Evolutionary conservation across 2,888 invertebrate species (phyloP), one percentile per base, ranked within the genome.

Genomic region (Nycteola revayana): DNA sequence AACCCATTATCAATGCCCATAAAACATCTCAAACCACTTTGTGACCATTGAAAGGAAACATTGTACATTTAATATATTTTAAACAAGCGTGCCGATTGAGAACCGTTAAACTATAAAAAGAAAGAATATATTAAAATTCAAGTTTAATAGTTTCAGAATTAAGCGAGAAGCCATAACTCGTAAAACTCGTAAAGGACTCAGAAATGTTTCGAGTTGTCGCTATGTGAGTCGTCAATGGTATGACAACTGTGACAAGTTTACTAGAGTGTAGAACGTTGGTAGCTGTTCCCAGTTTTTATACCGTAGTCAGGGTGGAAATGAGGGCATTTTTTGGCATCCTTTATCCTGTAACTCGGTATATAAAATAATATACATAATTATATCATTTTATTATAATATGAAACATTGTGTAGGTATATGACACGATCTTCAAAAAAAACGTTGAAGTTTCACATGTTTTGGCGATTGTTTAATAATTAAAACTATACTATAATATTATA

Each of bases 131-230:
- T 45, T 41, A 48, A 49, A 49, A 42, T 7, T 35, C 9, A 24
- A 32, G 43, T 51, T 59, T 61, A 48, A 64, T 37, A 39, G 35
- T 46, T 28, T 11, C 18, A 36, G 50, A 63, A 69, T 65, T 60
- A 48, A 55, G 58, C 69, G 66, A 50, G 58, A 65, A 60, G 63
- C 9, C n/a, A 27, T 27, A 32, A 32, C 20, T 21, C 6, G 21
- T 17, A 26, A 10, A 9, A 7, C 21, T 8, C 22, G 9, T 20
- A 21, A 23, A n/a, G 7, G 21, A n/a, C 31, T 6, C n/a, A 21
- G 21, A 32, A 32, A 32, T 21, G 26, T 22, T 9, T 21, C 11
- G 26, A n/a, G 21, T 21, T 21, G 21, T 5, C 14, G 5, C 21
- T 21, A n/a, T 21, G 21, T 21, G n/a, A 21, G 21, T 21, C n/a